These are phyloP conservation scores for Proctacanthus coquilletti DNA, from an alignment of 1,140 invertebrate genomes.

Conservation along the genomic window DNA sequence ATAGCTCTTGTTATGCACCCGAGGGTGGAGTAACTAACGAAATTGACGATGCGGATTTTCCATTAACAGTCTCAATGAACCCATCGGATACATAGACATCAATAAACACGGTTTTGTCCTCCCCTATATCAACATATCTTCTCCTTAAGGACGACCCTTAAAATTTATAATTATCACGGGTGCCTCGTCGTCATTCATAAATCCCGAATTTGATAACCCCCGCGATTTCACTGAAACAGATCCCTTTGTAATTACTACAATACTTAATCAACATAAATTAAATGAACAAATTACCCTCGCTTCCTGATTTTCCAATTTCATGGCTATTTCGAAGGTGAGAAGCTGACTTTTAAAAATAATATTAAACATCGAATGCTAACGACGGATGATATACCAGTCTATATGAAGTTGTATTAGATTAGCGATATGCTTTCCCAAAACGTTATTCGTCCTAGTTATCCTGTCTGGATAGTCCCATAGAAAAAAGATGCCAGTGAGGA, in stretches of 20 bases:
- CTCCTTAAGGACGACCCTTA: constrained; percentile 1
- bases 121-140: constrained; percentile 4
- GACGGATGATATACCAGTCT: too few relatives aligned
- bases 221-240: background rate
- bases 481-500: too few relatives aligned
- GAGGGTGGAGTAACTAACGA: too few relatives aligned
- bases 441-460: too few relatives aligned
- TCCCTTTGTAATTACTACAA: constrained; percentile 1
- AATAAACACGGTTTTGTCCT: constrained; percentile 6
- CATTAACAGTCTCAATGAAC: constrained; percentile 2
- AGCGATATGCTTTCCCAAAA: too few relatives aligned
- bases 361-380: too few relatives aligned
- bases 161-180: constrained; percentile 7
- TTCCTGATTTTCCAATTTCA: constrained; percentile 8
- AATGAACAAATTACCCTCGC: constrained; percentile 1
- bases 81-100: constrained; percentile 5
- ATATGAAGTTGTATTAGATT: too few relatives aligned
- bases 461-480: too few relatives aligned
- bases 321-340: constrained; percentile 8
- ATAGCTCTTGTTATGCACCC: too few relatives aligned
- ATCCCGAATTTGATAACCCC: background rate
- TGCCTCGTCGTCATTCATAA: constrained; percentile 6
- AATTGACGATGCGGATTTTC: constrained; percentile 7
- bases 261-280: constrained; percentile 1
- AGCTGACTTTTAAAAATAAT: too few relatives aligned